Evolutionary conservation across 2,888 invertebrate species (phyloP), one percentile per base, ranked within the genome.

Genomic region (Lissocephala sabroskyi): DNA sequence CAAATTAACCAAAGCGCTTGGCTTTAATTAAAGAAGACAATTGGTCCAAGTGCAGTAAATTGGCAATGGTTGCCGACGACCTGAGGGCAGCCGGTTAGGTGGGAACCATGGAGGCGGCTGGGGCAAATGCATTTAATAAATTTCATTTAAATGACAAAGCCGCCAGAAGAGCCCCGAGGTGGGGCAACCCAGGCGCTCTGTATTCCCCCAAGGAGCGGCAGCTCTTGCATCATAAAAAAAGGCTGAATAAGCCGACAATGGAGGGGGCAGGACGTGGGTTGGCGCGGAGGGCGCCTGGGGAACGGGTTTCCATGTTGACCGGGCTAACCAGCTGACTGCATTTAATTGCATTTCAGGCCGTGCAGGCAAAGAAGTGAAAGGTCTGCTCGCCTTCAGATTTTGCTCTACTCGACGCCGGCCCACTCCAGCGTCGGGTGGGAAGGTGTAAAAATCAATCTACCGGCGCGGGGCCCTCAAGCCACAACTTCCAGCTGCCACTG

Each of bases 141-240:
- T 57, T 65, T 52, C 68, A 68, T 73, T 62, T 67, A 67, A 62
- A 68, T 63, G 73, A 73, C 68, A 67, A 65, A 65, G 57, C 60
- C 19, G 16, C 6, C 33, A 14, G 45, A 28, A 30, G 29, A 13
- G 19, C 6, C 7, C 16, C 41, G n/a, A 16, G 14, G 23, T 3
- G 23, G 14, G 28, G 40, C 35, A 36, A 36, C 14, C 37, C 29
- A 9, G n/a, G 14, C 1, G 30, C 7, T 13, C 41, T 14, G 16
- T 41, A 23, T 23, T 29, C 30, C 19, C 9, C 47, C 45, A 57
- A 57, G 67, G 62, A 56, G 58, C 56, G 60, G 52, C 53, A 42
- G 39, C 41, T 42, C 49, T 44, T 53, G 39, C 33, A 46, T 50
- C 49, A 35, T 48, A 7, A 23, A 23, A 5, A 7, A 23, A 23